Conservation (phyloP, 2,113 vertebrate genomes). For the Serilophus lunatus region DNA sequence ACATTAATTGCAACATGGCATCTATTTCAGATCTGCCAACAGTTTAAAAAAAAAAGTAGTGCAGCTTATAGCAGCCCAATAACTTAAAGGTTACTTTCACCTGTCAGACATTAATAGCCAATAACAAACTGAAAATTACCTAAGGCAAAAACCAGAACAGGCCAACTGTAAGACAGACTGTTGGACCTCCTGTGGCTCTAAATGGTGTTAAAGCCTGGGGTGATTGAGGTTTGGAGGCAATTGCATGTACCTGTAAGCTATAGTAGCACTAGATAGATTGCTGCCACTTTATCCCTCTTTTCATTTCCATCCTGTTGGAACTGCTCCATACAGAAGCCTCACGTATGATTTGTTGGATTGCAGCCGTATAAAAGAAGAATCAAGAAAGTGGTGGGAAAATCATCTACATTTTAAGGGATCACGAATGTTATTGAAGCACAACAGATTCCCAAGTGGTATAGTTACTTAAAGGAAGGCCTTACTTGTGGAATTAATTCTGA, state of each 20-base stretch:
- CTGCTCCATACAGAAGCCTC: not conserved
- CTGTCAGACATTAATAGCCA: not conserved
- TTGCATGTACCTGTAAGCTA: not conserved
- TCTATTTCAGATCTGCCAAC: conserved; percentile 14
- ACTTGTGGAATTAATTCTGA: not conserved
- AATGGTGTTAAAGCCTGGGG: not conserved
- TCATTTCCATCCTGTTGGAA: not conserved
- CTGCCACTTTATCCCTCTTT: not conserved
- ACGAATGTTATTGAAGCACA: not conserved
- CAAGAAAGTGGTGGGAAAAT: not conserved
- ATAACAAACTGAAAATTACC: not conserved
- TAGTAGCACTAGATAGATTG: not conserved
- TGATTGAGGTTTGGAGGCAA: not conserved
- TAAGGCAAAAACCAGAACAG: not conserved
- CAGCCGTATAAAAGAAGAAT: not conserved
- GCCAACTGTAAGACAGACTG: fast-evolving
- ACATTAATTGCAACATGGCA: conserved; percentile 23
- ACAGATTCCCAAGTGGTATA: not conserved
- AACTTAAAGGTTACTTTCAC: conserved; percentile 19
- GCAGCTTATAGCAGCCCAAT: not conserved
- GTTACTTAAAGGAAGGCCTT: not conserved
- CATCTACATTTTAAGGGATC: not conserved
- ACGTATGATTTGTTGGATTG: not conserved
- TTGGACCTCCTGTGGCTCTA: not conserved
- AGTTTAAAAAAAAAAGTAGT: not conserved